phyloP scores from a whole-genome alignment of 2,797 vertebrate species.

The Microctenopoma stevenorrisi region DNA sequence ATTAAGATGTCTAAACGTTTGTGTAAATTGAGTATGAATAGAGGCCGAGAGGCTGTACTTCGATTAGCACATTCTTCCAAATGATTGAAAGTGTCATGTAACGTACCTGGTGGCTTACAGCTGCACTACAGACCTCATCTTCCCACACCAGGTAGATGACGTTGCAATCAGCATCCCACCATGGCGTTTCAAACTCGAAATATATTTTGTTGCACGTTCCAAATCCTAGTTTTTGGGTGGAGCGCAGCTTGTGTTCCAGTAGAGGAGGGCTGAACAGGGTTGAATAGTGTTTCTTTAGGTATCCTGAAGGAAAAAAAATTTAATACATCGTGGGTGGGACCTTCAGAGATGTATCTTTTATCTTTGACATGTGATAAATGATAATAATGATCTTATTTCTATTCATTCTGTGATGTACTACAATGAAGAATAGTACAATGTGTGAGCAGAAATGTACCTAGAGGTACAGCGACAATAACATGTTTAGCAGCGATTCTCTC shows the following conservation, averaged over 20 bases:
- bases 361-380: too few relatives aligned
- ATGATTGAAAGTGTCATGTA: too few relatives aligned
- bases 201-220: slow-evolving; percentile 93
- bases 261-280: slow-evolving; percentile 86
- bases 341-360: too few relatives aligned
- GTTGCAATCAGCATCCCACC: slow-evolving; percentile 88
- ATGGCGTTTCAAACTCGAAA: slow-evolving; percentile 89
- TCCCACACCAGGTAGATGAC: slow-evolving; percentile 87
- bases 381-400: too few relatives aligned
- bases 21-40: too few relatives aligned
- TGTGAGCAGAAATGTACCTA: slow-evolving; percentile 81
- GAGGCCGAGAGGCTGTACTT: too few relatives aligned
- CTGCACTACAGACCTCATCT: slow-evolving; percentile 67
- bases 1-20: too few relatives aligned
- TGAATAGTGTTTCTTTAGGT: slow-evolving; percentile 85
- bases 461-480: slow-evolving; percentile 89
- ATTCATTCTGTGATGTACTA: neutral
- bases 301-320: slow-evolving; percentile 77
- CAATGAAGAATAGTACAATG: neutral
- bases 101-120: neutral
- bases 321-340: neutral
- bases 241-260: slow-evolving; percentile 82
- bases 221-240: slow-evolving; percentile 86
- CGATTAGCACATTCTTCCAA: too few relatives aligned
- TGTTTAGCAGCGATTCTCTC: slow-evolving; percentile 87